These are phyloP conservation scores for Cataglyphis livida DNA, from an alignment of 2,888 invertebrate genomes.

Conservation along the genomic window DNA sequence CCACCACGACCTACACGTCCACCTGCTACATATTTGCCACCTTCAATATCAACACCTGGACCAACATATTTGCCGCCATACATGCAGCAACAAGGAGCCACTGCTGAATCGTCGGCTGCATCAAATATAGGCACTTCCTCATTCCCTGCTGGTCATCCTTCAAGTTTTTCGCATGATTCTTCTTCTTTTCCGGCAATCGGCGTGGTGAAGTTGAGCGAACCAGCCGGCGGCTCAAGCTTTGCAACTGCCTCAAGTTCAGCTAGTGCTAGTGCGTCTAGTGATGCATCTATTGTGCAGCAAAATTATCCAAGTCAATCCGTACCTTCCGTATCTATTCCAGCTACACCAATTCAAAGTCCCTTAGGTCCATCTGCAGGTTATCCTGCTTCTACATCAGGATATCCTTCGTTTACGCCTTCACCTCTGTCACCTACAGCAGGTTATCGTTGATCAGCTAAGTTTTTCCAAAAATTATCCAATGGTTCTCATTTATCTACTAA, in stretches of 20 bases:
- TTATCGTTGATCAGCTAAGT: slow-evolving; percentile 17
- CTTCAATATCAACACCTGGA: slow-evolving; percentile 26
- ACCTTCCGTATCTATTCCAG: neutral
- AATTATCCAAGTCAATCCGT: neutral
- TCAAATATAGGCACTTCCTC: neutral
- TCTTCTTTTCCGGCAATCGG: neutral
- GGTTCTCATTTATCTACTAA: neutral
- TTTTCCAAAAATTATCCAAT: neutral
- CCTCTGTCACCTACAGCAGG: slow-evolving; percentile 4
- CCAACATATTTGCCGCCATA: slow-evolving; percentile 42
- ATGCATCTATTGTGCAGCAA: neutral
- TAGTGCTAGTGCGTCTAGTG: slow-evolving; percentile 3
- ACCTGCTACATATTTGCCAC: slow-evolving; percentile 28
- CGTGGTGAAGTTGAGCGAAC: slow-evolving; percentile 29
- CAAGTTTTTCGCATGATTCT: neutral
- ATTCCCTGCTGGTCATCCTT: neutral
- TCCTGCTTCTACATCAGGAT: neutral
- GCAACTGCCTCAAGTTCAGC: slow-evolving; percentile 36
- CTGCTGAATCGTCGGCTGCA: neutral
- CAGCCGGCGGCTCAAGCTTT: slow-evolving; percentile 9
- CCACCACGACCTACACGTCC: slow-evolving; percentile 23
- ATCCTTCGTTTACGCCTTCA: neutral
- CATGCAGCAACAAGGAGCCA: neutral
- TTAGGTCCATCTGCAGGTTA: neutral
- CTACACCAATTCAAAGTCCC: neutral